Evolutionary conservation across 2,797 vertebrate species (phyloP), one percentile per base, ranked within the genome.

Genomic region (Falco concolor): DNA sequence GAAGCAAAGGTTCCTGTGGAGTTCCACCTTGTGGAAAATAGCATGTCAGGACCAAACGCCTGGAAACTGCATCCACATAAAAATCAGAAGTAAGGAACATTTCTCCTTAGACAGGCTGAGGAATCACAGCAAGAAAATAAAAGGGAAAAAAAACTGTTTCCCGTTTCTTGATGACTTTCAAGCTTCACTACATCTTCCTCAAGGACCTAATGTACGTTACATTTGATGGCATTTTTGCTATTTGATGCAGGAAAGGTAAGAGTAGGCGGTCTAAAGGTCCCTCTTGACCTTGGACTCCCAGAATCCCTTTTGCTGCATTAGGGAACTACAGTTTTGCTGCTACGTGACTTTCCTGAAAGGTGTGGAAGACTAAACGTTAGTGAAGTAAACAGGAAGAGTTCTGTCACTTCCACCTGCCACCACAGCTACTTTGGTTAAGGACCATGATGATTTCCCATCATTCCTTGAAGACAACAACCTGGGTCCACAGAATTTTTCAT

Each of bases 391-490:
- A 34, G 74, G 21, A 57, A 65, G 84, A 65, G 67, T 57, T 59
- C 0, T 0, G 21, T 45, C 36, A 63, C 27, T 86, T 87, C 60
- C 34, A 69, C 22, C 6, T 69, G 34, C 25, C 44, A 36, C 24
- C 38, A 53, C 32, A 32, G 69, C 22, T 74, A 38, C 52, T 88
- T 83, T 64, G 42, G 38, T 53, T 56, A 69, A 76, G 36, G 28
- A 69, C 50, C 0, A 0, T 30, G 72, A 79, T 30, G 22, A 5
- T 57, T 82, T 60, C 22, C 19, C 28, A 7, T 54, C 1, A 3
- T 38, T 90, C 30, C n/a, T 14, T 30, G 14, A 73, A 61, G 40
- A 60, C 8, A 64, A 7, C 21, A 65, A 16, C 15, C 50, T 61
- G 34, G 42, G 32, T 60, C 56, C 24, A 57, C 27, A 16, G 25